These are phyloP conservation scores for Buathra laborator DNA, from an alignment of 2,888 invertebrate species.

Conservation along the genomic window DNA sequence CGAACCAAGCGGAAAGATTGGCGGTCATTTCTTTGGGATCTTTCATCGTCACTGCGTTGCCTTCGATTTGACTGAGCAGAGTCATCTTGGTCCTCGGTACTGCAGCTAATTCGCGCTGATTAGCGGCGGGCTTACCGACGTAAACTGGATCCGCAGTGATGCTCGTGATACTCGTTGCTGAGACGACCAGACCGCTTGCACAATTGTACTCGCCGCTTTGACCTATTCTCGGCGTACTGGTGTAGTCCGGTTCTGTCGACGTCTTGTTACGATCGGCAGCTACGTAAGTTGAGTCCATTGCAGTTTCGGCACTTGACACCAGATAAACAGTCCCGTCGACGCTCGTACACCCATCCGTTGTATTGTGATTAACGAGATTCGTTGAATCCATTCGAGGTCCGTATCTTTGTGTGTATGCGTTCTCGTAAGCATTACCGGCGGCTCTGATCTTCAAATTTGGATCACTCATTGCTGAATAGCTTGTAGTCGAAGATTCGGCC, in stretches of 20 bases:
- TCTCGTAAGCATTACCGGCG: slow-evolving; percentile 41
- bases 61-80: slow-evolving; percentile 80
- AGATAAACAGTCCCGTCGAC: slow-evolving; percentile 48
- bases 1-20: slow-evolving; percentile 82
- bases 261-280: slow-evolving; percentile 42
- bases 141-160: slow-evolving; percentile 70
- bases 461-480: slow-evolving; percentile 53
- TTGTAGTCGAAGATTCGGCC: neutral
- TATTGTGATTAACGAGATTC: slow-evolving; percentile 41
- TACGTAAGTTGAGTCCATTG: slow-evolving; percentile 58
- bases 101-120: slow-evolving; percentile 71
- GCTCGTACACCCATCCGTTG: slow-evolving; percentile 36
- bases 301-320: slow-evolving; percentile 39
- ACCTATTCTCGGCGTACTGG: slow-evolving; percentile 45
- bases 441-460: slow-evolving; percentile 57
- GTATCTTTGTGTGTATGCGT: slow-evolving; percentile 67
- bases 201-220: slow-evolving; percentile 54
- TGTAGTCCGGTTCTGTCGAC: slow-evolving; percentile 60
- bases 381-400: slow-evolving; percentile 68
- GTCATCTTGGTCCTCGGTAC: slow-evolving; percentile 75
- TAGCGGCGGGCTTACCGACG: slow-evolving; percentile 70
- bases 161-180: slow-evolving; percentile 28
- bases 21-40: slow-evolving; percentile 78
- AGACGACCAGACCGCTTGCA: slow-evolving; percentile 34
- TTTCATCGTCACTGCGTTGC: slow-evolving; percentile 58